Evolutionary conservation across 2,113 vertebrate genomes (phyloP).

Genomic region (Epinephelus lanceolatus): DNA sequence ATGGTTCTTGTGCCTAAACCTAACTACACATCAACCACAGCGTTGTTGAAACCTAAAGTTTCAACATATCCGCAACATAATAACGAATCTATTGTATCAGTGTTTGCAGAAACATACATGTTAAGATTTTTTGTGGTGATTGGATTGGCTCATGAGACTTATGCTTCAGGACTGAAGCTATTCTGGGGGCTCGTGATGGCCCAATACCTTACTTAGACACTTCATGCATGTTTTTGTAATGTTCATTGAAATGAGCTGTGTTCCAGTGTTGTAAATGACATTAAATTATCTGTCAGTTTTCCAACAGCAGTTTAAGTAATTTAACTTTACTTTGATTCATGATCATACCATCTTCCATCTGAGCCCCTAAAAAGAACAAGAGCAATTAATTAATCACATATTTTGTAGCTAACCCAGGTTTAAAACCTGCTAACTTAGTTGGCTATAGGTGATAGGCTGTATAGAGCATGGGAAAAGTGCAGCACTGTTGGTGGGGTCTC

Average conservation of each 20-base stretch:
- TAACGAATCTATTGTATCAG: too few species aligned
- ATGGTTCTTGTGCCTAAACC: too few species aligned
- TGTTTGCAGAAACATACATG: too few species aligned
- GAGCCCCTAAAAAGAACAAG: background rate
- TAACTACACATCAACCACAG: too few species aligned
- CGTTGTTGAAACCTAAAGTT: too few species aligned
- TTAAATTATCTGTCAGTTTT: background rate
- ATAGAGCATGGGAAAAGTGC: slow-evolving; percentile 54
- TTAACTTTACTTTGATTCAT: too few species aligned
- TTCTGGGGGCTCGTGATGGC: background rate
- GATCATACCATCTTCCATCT: background rate
- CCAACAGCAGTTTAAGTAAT: too few species aligned
- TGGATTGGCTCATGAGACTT: background rate
- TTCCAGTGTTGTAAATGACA: background rate
- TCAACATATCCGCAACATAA: too few species aligned
- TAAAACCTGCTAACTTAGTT: background rate
- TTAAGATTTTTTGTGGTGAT: too few species aligned
- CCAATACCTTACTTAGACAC: background rate
- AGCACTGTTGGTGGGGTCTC: slow-evolving; percentile 62
- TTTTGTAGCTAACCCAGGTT: background rate
- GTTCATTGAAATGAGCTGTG: background rate
- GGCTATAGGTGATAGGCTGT: slow-evolving; percentile 14
- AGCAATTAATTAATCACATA: background rate
- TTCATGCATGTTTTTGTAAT: background rate
- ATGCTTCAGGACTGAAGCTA: background rate